Percentiles rank a stretch among this genome's conserved stretches.
phyloP scores from a whole-genome alignment of 2,888 invertebrate species.

The Hoplodrina ambigua region DNA sequence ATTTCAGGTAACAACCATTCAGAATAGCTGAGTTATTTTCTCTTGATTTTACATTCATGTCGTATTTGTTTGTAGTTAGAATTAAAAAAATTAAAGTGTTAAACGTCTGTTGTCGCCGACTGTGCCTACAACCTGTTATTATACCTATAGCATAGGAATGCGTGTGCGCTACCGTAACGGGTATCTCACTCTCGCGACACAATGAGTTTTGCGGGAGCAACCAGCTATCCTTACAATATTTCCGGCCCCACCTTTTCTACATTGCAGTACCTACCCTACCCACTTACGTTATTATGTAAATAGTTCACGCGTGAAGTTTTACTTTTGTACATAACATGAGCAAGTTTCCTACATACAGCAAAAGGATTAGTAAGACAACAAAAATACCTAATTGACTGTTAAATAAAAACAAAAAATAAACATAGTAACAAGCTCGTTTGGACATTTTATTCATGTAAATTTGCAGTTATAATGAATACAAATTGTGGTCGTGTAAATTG shows the following conservation, averaged over 20 bases:
- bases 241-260: conserved; percentile 74
- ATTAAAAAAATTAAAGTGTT: neutral
- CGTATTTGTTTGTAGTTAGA: neutral
- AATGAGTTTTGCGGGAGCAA: conserved; percentile 70
- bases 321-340: neutral
- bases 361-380: conserved; percentile 23
- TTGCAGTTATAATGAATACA: conserved; percentile 91
- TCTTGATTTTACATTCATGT: too few species aligned
- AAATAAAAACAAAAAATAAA: conserved; percentile 71
- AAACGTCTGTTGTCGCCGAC: neutral
- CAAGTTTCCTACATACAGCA: conserved; percentile 9
- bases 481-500: conserved; percentile 90
- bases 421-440: conserved; percentile 88
- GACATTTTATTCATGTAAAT: conserved; percentile 91
- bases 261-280: neutral
- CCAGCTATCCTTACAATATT: conserved; percentile 71
- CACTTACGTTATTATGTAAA: conserved; percentile 1
- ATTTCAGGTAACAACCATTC: neutral
- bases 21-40: neutral
- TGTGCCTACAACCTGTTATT: conserved; percentile 19
- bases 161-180: conserved; percentile 77
- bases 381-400: conserved; percentile 14
- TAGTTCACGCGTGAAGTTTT: neutral
- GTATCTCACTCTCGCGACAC: conserved; percentile 71
- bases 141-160: conserved; percentile 48